These are phyloP conservation scores for Nemapogon koenigi DNA, from an alignment of 2,888 invertebrate genomes.

Conservation along the genomic window DNA sequence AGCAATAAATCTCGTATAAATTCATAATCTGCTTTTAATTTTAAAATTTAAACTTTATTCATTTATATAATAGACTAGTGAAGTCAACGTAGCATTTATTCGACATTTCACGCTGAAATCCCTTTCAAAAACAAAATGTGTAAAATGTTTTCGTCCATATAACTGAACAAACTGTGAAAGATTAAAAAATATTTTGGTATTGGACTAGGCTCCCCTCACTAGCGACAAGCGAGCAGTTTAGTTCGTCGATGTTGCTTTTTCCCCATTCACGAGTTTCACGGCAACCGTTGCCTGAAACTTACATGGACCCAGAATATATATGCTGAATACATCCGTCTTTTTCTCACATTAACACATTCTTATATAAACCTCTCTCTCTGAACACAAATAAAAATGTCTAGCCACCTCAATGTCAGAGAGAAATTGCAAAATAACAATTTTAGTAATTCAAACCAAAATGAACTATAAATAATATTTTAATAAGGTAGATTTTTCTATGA, in stretches of 20 bases:
- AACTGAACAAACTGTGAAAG: no score
- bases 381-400: conserved; percentile 61
- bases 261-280: conserved; percentile 66
- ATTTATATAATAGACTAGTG: no score
- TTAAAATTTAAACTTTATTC: no score
- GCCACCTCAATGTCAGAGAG: conserved; percentile 53
- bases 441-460: conserved; percentile 25
- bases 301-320: conserved; percentile 65
- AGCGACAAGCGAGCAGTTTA: conserved; percentile 38
- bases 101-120: no score
- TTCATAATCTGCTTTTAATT: no score
- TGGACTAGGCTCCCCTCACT: conserved; percentile 48
- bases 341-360: conserved; percentile 25
- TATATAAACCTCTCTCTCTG: conserved; percentile 31
- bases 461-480: conserved; percentile 21
- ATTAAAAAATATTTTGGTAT: no score
- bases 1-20: no score
- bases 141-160: no score
- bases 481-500: conserved; percentile 25
- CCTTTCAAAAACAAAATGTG: no score
- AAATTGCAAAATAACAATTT: conserved; percentile 50
- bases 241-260: conserved; percentile 63
- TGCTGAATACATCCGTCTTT: conserved; percentile 40
- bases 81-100: no score
- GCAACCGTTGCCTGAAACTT: conserved; percentile 66